Base-by-base conservation (phyloP, 2,797 vertebrate species). In the Fistularia tabacaria region DNA sequence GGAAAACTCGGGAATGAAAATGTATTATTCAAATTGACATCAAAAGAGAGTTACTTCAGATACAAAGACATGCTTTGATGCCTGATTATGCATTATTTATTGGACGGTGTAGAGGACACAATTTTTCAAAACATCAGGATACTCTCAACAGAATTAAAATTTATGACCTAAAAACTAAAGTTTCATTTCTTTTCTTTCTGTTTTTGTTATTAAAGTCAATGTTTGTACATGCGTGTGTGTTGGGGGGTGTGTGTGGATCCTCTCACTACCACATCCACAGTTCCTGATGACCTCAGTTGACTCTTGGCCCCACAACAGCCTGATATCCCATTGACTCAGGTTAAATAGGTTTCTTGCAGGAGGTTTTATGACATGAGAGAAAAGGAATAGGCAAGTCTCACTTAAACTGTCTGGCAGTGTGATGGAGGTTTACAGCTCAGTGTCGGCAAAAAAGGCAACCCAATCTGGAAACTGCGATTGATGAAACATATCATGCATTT, bases 281-380 rank as follows among this genome's bases (percentile, higher is more conserved):
- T 77, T 59, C 79, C 80, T 74, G 13, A 78, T 77, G 84, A 88
- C 87, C 87, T 88, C 77, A 82, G 81, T 71, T 88, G 85, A 90
- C 86, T 76, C 46, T 57, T 61, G 71, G 84, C 83, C 88, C 73
- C 78, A 82, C 75, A 68, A 82, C 82, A 84, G 82, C 84, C 86
- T 80, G 74, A 76, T 68, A 72, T 89, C 86, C 81, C 77, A 84
- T 83, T 89, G 73, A 85, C 65, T 54, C 61, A 52, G 66, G 79
- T 80, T 84, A 85, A 85, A 86, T 65, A 49, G 75, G 77, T 38
- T 60, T 58, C 72, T 69, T 59, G 66, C 74, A 51, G 7, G 15
- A 74, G 78, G 62, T 78, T 86, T 85, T 76, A 75, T 57, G 73
- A 57, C 56, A 62, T 10, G 38, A 51, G 54, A 62, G 64, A 69